These are phyloP conservation scores for Brachyhypopomus gauderio DNA, from an alignment of 2,113 vertebrate genomes.

Conservation along the genomic window DNA sequence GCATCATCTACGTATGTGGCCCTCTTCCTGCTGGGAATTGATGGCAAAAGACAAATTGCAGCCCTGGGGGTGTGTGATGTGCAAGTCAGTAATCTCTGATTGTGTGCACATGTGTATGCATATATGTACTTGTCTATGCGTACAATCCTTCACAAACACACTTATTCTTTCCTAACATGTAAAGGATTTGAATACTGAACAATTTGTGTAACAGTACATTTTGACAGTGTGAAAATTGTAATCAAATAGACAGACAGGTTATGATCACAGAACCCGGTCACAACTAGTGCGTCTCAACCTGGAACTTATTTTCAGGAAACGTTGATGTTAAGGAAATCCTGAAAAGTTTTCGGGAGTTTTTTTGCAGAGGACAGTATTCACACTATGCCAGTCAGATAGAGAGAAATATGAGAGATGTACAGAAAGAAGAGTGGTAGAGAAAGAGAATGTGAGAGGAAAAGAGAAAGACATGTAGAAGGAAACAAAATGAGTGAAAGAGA, in stretches of 20 bases:
- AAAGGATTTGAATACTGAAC: neutral
- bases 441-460: conserved; percentile 1
- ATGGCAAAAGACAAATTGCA: conserved; percentile 56
- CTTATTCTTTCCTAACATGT: neutral
- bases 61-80: conserved; percentile 34
- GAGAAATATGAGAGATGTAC: neutral
- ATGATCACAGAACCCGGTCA: no score
- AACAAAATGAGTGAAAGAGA: neutral
- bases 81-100: conserved; percentile 34
- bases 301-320: neutral
- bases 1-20: conserved; percentile 44
- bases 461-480: neutral
- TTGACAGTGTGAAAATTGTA: neutral
- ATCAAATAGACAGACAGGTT: neutral
- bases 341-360: neutral
- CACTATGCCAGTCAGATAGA: neutral
- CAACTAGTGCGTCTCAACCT: no score
- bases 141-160: no score
- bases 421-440: neutral
- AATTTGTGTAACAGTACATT: neutral
- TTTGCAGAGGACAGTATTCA: no score
- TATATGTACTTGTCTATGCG: conserved; percentile 21
- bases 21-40: conserved; percentile 38
- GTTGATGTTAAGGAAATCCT: conserved; percentile 5
- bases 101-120: conserved; percentile 24